A percentile compares a stretch with the other conserved stretches of the same genome.
Evolutionary conservation across 2,888 invertebrate genomes (phyloP).

Genomic region (Plebejus argus): DNA sequence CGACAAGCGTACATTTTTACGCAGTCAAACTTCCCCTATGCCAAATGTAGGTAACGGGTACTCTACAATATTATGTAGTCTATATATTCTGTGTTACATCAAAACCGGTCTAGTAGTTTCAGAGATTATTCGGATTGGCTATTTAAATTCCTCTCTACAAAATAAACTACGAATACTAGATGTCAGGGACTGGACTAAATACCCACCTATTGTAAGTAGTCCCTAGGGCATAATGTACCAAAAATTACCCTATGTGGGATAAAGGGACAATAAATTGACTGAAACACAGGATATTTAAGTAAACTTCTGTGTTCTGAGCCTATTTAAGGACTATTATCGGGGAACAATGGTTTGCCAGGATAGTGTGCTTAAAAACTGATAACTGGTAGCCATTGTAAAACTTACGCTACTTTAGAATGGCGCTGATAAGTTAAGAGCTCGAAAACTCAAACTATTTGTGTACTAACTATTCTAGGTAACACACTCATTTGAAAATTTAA

Average conservation of each 20-base stretch:
- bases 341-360: slow-evolving; percentile 16
- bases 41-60: no score
- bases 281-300: slow-evolving; percentile 26
- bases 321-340: slow-evolving; percentile 4
- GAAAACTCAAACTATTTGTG: neutral
- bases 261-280: slow-evolving; percentile 23
- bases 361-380: slow-evolving; percentile 9
- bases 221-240: neutral
- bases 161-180: neutral
- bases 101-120: no score
- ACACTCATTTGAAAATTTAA: neutral
- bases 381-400: slow-evolving; percentile 10
- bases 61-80: no score
- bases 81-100: no score
- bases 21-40: no score
- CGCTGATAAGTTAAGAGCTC: neutral
- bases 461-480: no score
- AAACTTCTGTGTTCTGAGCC: neutral
- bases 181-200: neutral
- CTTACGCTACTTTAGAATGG: slow-evolving; percentile 5
- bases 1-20: no score
- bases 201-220: no score
- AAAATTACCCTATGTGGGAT: neutral
- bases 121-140: no score
- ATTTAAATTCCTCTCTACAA: neutral